phyloP scores from a whole-genome alignment of 1,140 invertebrate genomes.

The Dendrolimus punctatus region DNA sequence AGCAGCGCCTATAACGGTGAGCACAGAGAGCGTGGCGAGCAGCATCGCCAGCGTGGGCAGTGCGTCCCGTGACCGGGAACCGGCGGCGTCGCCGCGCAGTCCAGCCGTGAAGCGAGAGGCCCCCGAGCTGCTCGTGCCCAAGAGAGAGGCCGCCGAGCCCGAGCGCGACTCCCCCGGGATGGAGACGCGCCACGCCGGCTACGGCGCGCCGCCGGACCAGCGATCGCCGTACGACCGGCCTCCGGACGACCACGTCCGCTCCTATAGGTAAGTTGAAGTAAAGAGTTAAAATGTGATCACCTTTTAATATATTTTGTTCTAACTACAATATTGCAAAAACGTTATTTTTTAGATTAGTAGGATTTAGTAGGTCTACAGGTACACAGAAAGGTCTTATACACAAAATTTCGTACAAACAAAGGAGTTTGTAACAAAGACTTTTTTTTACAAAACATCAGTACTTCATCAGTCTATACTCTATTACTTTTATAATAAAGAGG shows the following conservation, averaged over 20 bases:
- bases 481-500: too few species aligned
- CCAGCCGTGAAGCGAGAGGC: constrained; percentile 68
- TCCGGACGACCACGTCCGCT: constrained; percentile 73
- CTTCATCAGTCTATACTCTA: too few species aligned
- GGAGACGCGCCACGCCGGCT: constrained; percentile 75
- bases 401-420: too few species aligned
- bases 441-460: too few species aligned
- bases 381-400: too few species aligned
- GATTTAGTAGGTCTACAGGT: too few species aligned
- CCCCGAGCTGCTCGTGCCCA: constrained; percentile 77
- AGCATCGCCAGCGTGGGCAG: constrained; percentile 39
- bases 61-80: constrained; percentile 67
- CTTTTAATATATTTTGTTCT: too few species aligned
- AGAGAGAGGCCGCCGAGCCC: constrained; percentile 74
- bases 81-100: constrained; percentile 75
- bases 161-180: constrained; percentile 83
- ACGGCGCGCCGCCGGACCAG: constrained; percentile 73
- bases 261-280: constrained; percentile 58
- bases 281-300: too few species aligned
- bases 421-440: too few species aligned
- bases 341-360: too few species aligned
- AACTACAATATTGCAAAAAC: too few species aligned
- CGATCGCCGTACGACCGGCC: constrained; percentile 78
- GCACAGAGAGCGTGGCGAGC: constrained; percentile 26
- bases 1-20: constrained; percentile 18